phyloP scores from a whole-genome alignment of 35 echinoderm and acorn worm genomes.

The Acanthaster planci region DNA sequence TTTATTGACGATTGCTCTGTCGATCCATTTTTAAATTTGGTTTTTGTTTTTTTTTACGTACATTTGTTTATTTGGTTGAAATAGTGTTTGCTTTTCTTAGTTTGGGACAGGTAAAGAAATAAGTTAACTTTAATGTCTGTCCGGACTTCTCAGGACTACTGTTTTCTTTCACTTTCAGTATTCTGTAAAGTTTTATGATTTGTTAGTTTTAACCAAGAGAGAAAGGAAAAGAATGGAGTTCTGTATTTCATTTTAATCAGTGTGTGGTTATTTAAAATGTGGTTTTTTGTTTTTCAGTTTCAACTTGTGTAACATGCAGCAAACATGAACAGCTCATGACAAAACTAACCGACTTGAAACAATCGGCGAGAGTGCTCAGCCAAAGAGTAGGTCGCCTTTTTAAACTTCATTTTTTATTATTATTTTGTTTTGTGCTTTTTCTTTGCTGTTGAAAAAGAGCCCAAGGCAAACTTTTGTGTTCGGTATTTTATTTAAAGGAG shows the following conservation, averaged over 20 bases:
- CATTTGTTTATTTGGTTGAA: not conserved
- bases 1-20: not conserved
- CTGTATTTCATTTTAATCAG: not conserved
- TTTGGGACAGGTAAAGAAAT: no score
- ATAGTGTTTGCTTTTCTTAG: not conserved
- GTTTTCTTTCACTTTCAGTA: no score
- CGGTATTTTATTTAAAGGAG: no score
- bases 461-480: no score
- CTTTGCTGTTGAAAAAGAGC: no score
- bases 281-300: not conserved
- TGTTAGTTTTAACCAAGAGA: no score
- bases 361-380: not conserved
- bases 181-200: no score
- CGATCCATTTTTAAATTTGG: not conserved
- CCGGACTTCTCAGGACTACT: no score
- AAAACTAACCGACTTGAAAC: not conserved
- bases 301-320: constrained; percentile 15
- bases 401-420: no score
- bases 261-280: not conserved
- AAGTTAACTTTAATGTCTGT: no score
- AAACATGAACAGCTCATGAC: not conserved
- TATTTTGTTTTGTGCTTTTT: no score
- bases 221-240: no score
- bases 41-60: not conserved
- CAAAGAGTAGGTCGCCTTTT: constrained; percentile 5